These are phyloP conservation scores for Scaptomyza reducta DNA, from an alignment of 2,888 invertebrate genomes.

Conservation along the genomic window DNA sequence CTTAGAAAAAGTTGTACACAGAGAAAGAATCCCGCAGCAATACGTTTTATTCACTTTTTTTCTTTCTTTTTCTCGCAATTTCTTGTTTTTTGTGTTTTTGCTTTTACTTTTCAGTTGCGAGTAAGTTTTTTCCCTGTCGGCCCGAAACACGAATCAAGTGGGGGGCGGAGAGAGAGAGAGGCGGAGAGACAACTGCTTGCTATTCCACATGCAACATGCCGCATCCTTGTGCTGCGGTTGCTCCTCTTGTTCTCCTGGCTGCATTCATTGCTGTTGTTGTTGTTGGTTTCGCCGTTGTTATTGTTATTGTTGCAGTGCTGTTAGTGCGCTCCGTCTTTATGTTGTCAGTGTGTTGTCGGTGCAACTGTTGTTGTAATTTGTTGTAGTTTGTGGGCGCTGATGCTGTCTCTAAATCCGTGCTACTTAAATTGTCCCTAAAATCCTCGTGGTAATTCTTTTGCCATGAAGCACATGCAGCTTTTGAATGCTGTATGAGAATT, in stretches of 20 bases:
- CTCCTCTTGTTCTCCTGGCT: conserved; percentile 20
- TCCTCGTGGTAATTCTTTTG: conserved; percentile 80
- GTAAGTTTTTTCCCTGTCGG: conserved; percentile 27
- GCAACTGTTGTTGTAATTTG: conserved; percentile 30
- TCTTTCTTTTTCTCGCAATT: conserved; percentile 34
- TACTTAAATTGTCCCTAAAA: conserved; percentile 81
- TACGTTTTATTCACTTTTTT: conserved; percentile 43
- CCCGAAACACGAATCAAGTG: conserved; percentile 38
- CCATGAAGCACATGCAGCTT: conserved; percentile 78
- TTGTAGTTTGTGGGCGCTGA: conserved; percentile 51
- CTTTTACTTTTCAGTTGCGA: conserved; percentile 58
- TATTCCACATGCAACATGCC: conserved; percentile 59
- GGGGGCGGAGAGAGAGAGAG: conserved; percentile 16
- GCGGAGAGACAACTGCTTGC: conserved; percentile 61
- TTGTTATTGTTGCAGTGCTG: conserved; percentile 49
- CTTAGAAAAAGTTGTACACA: conserved; percentile 63
- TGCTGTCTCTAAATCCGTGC: conserved; percentile 78
- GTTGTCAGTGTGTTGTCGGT: conserved; percentile 57
- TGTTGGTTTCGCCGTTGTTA: conserved; percentile 12
- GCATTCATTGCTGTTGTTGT: conserved; percentile 16
- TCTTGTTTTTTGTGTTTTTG: conserved; percentile 32
- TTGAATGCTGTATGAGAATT: conserved; percentile 77
- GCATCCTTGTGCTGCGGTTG: conserved; percentile 48
- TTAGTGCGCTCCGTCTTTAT: conserved; percentile 66
- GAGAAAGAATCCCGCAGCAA: conserved; percentile 58